phyloP scores from a whole-genome alignment of 2,797 vertebrate species.

The Mionectes olivaceus region DNA sequence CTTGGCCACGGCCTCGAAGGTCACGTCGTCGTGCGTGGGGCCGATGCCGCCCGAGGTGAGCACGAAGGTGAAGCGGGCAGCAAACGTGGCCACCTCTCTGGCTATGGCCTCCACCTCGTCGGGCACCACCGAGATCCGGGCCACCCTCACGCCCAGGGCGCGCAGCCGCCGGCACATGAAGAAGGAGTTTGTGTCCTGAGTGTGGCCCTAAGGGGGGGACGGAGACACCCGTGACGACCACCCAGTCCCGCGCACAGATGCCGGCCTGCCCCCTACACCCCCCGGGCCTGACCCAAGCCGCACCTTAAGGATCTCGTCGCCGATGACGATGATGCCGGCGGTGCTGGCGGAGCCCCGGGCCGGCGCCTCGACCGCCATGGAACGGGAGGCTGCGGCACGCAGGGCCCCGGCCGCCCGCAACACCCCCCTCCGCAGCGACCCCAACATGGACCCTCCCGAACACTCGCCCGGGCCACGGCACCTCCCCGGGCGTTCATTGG shows the following conservation, averaged over 20 bases:
- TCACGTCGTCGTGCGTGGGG: slow-evolving; percentile 95
- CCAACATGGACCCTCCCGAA: background rate
- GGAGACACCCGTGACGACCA: background rate
- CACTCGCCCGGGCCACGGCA: rapidly evolving
- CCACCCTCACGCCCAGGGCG: slow-evolving; percentile 88
- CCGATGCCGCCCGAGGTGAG: slow-evolving; percentile 94
- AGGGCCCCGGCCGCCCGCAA: background rate
- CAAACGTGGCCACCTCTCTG: slow-evolving; percentile 84
- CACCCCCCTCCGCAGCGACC: background rate
- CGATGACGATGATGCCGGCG: slow-evolving; percentile 92
- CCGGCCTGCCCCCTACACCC: no score
- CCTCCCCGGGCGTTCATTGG: background rate
- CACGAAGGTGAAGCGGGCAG: slow-evolving; percentile 86
- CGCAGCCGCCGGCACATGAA: slow-evolving; percentile 89
- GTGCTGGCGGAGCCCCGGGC: slow-evolving; percentile 74
- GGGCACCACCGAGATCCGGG: slow-evolving; percentile 88
- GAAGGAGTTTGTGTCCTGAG: slow-evolving; percentile 92
- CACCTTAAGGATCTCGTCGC: slow-evolving; percentile 97
- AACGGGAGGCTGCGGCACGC: background rate
- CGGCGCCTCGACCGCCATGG: slow-evolving; percentile 42
- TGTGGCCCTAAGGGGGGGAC: slow-evolving; percentile 85
- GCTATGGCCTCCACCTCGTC: slow-evolving; percentile 89
- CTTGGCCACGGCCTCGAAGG: slow-evolving; percentile 90
- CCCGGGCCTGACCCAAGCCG: background rate
- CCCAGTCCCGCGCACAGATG: no score